Conservation (phyloP, 2,113 vertebrate species). For the Ascaphus truei region DNA sequence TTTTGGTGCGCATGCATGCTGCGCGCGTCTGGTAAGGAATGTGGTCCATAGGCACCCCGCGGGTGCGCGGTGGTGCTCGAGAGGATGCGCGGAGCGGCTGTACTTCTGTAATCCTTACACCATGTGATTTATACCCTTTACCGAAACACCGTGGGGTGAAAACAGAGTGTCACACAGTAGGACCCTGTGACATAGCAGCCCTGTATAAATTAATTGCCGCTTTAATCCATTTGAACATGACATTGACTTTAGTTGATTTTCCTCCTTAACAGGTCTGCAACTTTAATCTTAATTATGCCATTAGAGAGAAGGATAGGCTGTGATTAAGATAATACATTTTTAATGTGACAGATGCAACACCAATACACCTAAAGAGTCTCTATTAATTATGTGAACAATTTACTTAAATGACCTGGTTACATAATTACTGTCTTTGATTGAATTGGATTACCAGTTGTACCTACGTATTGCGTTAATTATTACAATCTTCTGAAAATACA, state of each 20-base stretch:
- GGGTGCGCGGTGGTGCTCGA: no score
- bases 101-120: no score
- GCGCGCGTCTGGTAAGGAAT: no score
- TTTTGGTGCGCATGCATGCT: no score
- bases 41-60: no score
- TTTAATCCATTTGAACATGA: background rate
- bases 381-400: slow-evolving; percentile 1
- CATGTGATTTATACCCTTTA: no score
- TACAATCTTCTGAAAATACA: background rate
- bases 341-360: background rate
- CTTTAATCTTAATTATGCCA: background rate
- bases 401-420: background rate
- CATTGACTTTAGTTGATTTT: background rate
- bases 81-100: no score
- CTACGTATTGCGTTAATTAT: background rate
- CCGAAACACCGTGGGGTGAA: no score
- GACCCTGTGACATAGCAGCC: no score
- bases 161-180: no score
- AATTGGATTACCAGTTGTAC: background rate
- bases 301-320: background rate
- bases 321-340: background rate
- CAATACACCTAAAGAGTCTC: background rate
- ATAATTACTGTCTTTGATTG: slow-evolving; percentile 4
- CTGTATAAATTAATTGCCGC: no score
- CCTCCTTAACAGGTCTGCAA: background rate